phyloP scores from a whole-genome alignment of 1,140 invertebrate genomes.

The Drosophila pallidifrons region DNA sequence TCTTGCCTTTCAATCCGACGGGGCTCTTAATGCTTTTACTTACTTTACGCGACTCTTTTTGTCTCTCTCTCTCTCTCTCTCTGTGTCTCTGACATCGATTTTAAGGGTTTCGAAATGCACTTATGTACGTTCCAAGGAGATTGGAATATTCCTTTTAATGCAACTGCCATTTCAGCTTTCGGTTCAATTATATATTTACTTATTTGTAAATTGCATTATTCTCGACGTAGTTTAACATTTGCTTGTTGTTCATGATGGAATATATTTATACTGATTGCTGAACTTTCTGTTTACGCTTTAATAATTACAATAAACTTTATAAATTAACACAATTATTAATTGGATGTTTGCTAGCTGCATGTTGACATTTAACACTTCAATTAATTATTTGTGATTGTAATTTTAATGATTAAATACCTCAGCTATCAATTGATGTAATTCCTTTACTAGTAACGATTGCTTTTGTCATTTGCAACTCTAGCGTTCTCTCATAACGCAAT shows the following conservation, averaged over 20 bases:
- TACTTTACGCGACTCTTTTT: no score
- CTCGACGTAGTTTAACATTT: neutral
- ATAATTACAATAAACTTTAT: neutral
- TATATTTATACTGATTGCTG: neutral
- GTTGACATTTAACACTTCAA: neutral
- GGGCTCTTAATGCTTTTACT: constrained; percentile 16
- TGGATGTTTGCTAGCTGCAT: constrained; percentile 37
- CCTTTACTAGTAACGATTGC: no score
- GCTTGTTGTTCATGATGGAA: neutral
- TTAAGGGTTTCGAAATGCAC: constrained; percentile 56
- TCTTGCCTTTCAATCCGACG: constrained; percentile 55
- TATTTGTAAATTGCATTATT: constrained; percentile 7
- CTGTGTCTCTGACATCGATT: constrained; percentile 33
- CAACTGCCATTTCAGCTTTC: constrained; percentile 13
- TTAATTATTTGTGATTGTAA: neutral
- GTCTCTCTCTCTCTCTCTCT: constrained; percentile 14
- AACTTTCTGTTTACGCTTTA: neutral
- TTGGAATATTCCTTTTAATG: constrained; percentile 41
- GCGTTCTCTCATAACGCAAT: neutral
- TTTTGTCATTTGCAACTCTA: no score
- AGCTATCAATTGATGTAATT: no score
- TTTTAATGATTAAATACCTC: neutral
- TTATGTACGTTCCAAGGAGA: constrained; percentile 14
- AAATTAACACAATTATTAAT: constrained; percentile 39
- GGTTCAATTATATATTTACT: constrained; percentile 36